Percentiles rank a stretch among this genome's conserved stretches.
These are phyloP conservation scores for Falco concolor DNA, from an alignment of 2,797 vertebrate species.

Conservation along the genomic window DNA sequence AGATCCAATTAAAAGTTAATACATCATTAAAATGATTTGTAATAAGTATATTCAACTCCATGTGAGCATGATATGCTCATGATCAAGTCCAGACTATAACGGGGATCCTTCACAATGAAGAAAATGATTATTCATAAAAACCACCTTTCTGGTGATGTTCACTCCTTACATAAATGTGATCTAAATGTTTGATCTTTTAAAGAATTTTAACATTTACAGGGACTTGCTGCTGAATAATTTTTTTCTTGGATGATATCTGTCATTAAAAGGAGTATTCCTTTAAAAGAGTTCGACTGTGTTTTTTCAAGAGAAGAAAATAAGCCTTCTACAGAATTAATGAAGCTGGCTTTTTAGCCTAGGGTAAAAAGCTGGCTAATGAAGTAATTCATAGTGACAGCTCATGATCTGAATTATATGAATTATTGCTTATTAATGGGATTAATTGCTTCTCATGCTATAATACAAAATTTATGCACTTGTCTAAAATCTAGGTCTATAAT, in stretches of 20 bases:
- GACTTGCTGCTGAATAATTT: background rate
- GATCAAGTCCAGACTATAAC: background rate
- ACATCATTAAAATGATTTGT: slow-evolving; percentile 68
- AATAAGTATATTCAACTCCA: slow-evolving; percentile 14
- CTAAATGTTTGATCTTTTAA: background rate
- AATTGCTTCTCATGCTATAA: slow-evolving; percentile 72
- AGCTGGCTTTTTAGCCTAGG: slow-evolving; percentile 70
- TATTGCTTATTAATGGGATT: slow-evolving; percentile 79
- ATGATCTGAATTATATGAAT: slow-evolving; percentile 75
- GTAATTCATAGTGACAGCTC: slow-evolving; percentile 75
- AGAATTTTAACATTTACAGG: background rate
- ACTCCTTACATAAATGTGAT: background rate
- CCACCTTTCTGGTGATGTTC: background rate
- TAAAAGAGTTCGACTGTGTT: background rate
- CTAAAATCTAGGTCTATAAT: slow-evolving; percentile 57
- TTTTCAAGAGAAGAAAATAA: slow-evolving; percentile 26
- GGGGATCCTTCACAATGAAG: background rate
- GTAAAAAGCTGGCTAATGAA: slow-evolving; percentile 73
- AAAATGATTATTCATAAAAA: slow-evolving; percentile 10
- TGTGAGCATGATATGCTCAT: slow-evolving; percentile 9
- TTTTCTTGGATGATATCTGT: background rate
- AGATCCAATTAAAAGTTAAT: slow-evolving; percentile 63
- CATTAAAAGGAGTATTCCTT: background rate
- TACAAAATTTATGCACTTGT: slow-evolving; percentile 68
- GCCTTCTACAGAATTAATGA: slow-evolving; percentile 77